Evolutionary conservation across 2,888 invertebrate genomes (phyloP), one percentile per base, ranked within the genome.

Genomic region (Sinhomidia bicolor): DNA sequence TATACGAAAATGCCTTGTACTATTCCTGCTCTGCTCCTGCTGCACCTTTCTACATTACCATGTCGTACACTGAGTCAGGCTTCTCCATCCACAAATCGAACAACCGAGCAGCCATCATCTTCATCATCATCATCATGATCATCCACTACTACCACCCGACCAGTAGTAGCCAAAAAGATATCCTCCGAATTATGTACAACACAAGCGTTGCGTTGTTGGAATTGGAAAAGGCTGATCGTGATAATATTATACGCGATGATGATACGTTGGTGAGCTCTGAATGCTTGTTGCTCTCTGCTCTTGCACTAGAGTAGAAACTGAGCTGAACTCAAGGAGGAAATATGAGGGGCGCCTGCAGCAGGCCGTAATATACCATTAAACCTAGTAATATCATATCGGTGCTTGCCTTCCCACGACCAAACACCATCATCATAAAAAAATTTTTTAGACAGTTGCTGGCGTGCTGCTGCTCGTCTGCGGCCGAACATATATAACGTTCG

Each of bases 301-400:
- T 1, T 60, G 17, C 2, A 26, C 5, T 32, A 12, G 62, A 29
- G 71, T 29, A 44, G 62, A 29, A n/a, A 12, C 23, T 36, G 17
- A 2, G 17, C 68, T 20, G 32, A 82, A 36, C 17, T 47, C 71
- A 81, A 86, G 76, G 82, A 88, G 68, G 68, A 88, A 82, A 88
- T 29, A 51, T 26, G 76, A 88, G 87, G 87, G 87, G 87, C 74
- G 87, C 87, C 87, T 88, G 87, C 81, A 74, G 76, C 87, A 87
- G 87, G 87, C 87, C 87, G 23, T 68, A 32, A 71, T 71, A 71
- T 60, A 80, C 29, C 80, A 79, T 80, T 17, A 62, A 47, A n/a
- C 20, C 78, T 10, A 54, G 9, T 36, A 36, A 36, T 1, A 54
- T 54, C 68, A 68, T n/a, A 36, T 68, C 32, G 68, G 32, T 68